Evolutionary conservation across 1,140 invertebrate species (phyloP).

Genomic region (Chlorops oryzae): DNA sequence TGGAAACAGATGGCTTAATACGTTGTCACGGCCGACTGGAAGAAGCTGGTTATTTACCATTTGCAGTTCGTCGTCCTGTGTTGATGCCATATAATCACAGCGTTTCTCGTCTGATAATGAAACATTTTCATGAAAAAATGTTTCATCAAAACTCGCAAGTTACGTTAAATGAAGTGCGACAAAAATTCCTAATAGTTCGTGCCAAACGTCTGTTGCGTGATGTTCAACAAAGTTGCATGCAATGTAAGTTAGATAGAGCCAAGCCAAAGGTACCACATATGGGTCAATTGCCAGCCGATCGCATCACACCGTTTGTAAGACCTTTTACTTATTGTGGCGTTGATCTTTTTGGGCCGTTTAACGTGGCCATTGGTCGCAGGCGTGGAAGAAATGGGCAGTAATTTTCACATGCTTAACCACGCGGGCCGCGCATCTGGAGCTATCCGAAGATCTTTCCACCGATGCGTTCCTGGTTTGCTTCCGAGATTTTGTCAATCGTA

Average conservation of each 20-base stretch:
- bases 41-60: too few relatives aligned
- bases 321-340: conserved; percentile 12
- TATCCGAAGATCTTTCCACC: conserved; percentile 11
- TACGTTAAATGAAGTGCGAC: too few relatives aligned
- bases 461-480: conserved; percentile 16
- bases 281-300: conserved; percentile 4
- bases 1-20: too few relatives aligned
- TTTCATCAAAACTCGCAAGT: too few relatives aligned
- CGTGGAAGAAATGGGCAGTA: conserved; percentile 21
- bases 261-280: conserved; percentile 9
- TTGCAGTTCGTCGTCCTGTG: too few relatives aligned
- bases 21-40: too few relatives aligned
- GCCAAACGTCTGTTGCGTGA: too few relatives aligned
- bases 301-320: not conserved
- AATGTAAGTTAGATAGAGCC: conserved; percentile 4
- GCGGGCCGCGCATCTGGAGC: conserved; percentile 19
- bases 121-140: too few relatives aligned
- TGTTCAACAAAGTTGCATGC: not conserved
- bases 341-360: conserved; percentile 12
- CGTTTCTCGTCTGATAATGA: too few relatives aligned
- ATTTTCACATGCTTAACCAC: conserved; percentile 23
- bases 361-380: conserved; percentile 14
- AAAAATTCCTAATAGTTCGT: too few relatives aligned
- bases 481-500: conserved; percentile 19
- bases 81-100: too few relatives aligned